These are phyloP conservation scores for Ovis aries DNA, from an alignment of 2,113 vertebrate species.

Conservation along the genomic window DNA sequence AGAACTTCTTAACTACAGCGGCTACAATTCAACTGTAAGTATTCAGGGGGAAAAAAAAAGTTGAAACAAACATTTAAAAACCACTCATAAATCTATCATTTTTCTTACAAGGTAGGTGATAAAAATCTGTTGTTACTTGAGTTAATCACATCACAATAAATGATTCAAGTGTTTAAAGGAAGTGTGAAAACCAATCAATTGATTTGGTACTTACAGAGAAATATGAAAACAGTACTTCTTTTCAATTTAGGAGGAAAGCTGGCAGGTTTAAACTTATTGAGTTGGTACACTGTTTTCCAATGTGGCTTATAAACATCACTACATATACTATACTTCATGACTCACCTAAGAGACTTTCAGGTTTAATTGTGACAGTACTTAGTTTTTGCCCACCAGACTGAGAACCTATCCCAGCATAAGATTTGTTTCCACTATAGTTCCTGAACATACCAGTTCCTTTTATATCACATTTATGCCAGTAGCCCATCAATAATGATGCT, in stretches of 20 bases:
- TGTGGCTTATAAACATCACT: background rate
- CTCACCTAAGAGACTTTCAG: background rate
- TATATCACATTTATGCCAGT: background rate
- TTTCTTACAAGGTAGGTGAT: background rate
- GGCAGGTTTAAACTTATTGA: background rate
- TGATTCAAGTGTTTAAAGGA: slow-evolving; percentile 16
- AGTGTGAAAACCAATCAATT: background rate
- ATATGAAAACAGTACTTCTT: background rate
- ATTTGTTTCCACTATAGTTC: background rate
- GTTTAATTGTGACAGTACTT: background rate
- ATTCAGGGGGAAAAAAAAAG: background rate
- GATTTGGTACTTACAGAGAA: background rate
- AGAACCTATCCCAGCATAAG: background rate
- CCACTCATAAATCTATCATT: background rate
- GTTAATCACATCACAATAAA: background rate
- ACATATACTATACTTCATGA: background rate
- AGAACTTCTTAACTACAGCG: background rate
- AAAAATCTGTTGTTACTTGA: background rate
- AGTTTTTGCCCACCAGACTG: background rate
- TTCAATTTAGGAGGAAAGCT: background rate
- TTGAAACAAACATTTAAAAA: slow-evolving; percentile 15
- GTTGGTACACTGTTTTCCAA: background rate
- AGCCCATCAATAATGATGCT: background rate
- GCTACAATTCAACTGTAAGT: background rate
- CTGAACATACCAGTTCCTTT: background rate